A percentile compares a stretch with the other conserved stretches of the same genome.
Evolutionary conservation across 1,140 invertebrate genomes (phyloP).

Genomic region (Bombus impatiens): DNA sequence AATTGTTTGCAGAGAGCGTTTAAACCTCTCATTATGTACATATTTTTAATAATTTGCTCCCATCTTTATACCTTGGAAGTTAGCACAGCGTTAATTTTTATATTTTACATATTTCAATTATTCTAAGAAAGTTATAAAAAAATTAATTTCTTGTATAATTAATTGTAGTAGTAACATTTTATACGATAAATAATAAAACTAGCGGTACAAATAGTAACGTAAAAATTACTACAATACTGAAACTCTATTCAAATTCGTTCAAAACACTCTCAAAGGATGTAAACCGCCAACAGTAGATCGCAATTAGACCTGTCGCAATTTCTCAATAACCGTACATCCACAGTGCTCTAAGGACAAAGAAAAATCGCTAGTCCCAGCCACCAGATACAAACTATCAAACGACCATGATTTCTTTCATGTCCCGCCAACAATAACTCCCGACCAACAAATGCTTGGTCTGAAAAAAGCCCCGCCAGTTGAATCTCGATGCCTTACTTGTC

Average conservation of each 20-base stretch:
- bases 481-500: neutral
- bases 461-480: neutral
- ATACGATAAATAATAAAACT: no score
- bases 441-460: neutral
- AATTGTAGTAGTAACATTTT: no score
- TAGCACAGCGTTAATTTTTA: neutral
- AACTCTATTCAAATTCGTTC: neutral
- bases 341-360: neutral
- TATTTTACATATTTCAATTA: neutral
- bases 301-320: neutral
- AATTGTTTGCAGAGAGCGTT: constrained; percentile 7
- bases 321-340: neutral
- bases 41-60: neutral
- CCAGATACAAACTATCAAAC: neutral
- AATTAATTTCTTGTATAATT: neutral
- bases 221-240: neutral
- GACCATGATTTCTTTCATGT: neutral
- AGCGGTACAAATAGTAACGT: neutral
- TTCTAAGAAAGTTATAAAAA: neutral
- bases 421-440: neutral
- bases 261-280: neutral
- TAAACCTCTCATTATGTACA: constrained; percentile 2
- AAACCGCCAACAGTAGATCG: neutral
- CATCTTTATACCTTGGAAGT: neutral
- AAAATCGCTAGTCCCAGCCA: no score